A percentile compares a stretch with the other conserved stretches of the same genome.
Evolutionary conservation across 1,140 invertebrate genomes (phyloP).

Genomic region (Phortica variegata): DNA sequence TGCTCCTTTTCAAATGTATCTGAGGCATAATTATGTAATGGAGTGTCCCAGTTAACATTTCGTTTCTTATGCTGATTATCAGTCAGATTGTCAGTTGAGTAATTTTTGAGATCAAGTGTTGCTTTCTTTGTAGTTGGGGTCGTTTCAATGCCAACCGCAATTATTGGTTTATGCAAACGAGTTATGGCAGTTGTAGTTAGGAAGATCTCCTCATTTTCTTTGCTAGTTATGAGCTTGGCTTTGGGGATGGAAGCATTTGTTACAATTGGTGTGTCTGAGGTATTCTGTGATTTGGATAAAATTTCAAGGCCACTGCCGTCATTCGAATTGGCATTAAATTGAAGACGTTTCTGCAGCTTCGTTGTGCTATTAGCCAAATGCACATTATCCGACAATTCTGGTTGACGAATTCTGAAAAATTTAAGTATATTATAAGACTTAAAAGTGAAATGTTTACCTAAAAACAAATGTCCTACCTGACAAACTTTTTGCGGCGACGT

Average conservation of each 20-base stretch:
- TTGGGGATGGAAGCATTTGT: conserved; percentile 1
- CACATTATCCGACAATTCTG: conserved; percentile 24
- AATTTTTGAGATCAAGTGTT: conserved; percentile 12
- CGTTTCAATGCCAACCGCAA: neutral
- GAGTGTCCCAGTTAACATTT: conserved; percentile 54
- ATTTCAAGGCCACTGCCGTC: conserved; percentile 7
- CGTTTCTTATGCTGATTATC: conserved; percentile 47
- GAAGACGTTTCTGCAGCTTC: neutral
- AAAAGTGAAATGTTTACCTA: neutral
- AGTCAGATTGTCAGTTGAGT: neutral
- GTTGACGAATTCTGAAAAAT: conserved; percentile 23
- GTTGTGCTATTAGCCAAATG: conserved; percentile 19
- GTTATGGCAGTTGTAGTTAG: conserved; percentile 31
- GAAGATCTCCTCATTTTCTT: conserved; percentile 27
- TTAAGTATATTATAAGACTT: no score
- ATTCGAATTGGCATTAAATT: conserved; percentile 7
- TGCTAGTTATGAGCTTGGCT: conserved; percentile 7
- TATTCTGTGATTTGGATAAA: conserved; percentile 6
- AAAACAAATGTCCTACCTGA: conserved; percentile 39
- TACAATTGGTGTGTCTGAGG: conserved; percentile 1
- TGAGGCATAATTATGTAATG: conserved; percentile 44
- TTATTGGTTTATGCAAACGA: neutral
- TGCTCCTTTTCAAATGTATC: conserved; percentile 15
- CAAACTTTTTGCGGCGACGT: conserved; percentile 43
- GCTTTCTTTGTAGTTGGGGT: conserved; percentile 1